Evolutionary conservation across 2,888 invertebrate species (phyloP), one percentile per base, ranked within the genome.

Genomic region (Idaea aversata): DNA sequence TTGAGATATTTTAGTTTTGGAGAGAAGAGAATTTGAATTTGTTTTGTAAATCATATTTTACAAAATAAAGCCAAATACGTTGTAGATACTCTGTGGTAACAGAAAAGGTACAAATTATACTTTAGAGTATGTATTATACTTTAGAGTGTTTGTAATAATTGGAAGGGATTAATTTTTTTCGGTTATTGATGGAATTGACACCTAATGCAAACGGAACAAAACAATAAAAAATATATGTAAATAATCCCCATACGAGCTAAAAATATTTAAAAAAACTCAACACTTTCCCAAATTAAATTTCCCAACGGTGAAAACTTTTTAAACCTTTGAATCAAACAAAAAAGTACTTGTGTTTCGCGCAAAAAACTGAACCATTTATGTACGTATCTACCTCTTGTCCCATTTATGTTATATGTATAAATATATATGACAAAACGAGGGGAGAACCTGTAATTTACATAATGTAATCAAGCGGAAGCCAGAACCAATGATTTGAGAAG

Each of bases 391-490:
- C 47, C 66, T 68, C 64, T 63, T 68, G 65, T 68, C 70, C 69
- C 63, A 72, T 72, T 73, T 71, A 16, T 59, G 7, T 34, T 59
- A 16, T 66, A 70, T 69, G 67, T 65, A 62, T 70, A 75, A 76
- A 78, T 81, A 81, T 81, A 78, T 80, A 81, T 83, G 80, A 79
- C 80, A 79, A 74, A 76, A 69, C 72, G 77, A 77, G 75, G 79
- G 78, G 75, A 78, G 70, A 75, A 75, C 68, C 69, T 67, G 72
- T 75, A 77, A 84, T 86, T 86, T 85, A 74, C 85, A 86, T 86
- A 86, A 86, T 84, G 84, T 84, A 84, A 86, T 86, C 85, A 86
- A 78, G 73, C 70, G 72, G 76, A 73, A 78, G 73, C 77, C 80
- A 75, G 81, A 79, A 77, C 82, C 83, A 80, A 86, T 85, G 84